These are phyloP conservation scores for Nesoenas mayeri DNA, from an alignment of 2,113 vertebrate genomes.

Conservation along the genomic window DNA sequence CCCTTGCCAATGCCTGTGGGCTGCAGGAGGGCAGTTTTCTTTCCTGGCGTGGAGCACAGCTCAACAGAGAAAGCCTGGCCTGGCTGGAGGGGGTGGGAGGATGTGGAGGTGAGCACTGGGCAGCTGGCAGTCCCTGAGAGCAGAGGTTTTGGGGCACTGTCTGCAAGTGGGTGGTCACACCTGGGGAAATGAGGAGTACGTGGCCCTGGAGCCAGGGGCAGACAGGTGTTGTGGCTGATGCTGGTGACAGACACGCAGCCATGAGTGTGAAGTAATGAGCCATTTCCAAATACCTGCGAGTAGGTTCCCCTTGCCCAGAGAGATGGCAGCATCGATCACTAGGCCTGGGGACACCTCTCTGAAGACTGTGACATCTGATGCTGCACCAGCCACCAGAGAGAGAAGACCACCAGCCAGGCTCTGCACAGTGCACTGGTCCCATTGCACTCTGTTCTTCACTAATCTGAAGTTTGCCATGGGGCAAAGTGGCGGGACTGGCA, in stretches of 20 bases:
- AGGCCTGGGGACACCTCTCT: background rate
- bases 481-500: background rate
- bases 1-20: fast-evolving
- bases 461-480: background rate
- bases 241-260: fast-evolving
- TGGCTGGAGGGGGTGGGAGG: background rate
- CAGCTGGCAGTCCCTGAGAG: background rate
- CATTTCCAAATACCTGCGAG: fast-evolving
- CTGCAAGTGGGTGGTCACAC: background rate
- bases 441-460: background rate
- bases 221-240: background rate
- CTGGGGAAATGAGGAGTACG: background rate
- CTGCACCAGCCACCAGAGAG: background rate
- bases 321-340: fast-evolving
- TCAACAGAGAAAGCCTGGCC: background rate
- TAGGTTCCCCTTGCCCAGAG: background rate
- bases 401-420: background rate
- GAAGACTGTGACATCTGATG: background rate
- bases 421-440: background rate
- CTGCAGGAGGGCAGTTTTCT: background rate
- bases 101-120: background rate
- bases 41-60: background rate
- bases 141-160: background rate
- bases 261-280: background rate
- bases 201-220: background rate